These are phyloP conservation scores for Metalampra italica DNA, from an alignment of 2,888 invertebrate genomes.

Conservation along the genomic window DNA sequence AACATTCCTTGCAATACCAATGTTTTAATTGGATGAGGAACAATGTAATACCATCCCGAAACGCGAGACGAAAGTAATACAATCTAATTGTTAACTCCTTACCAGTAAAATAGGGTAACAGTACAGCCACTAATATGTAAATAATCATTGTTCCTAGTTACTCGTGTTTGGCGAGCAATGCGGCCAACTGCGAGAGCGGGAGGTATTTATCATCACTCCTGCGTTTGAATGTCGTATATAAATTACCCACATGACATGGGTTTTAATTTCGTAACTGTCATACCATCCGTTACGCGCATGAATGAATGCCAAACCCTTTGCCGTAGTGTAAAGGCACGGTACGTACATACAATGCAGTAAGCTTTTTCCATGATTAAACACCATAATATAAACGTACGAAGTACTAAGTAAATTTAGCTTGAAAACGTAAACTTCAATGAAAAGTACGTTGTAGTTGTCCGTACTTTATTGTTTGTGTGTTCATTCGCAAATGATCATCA, in stretches of 20 bases:
- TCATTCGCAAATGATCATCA: too few relatives aligned
- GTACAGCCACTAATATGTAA: not conserved
- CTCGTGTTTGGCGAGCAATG: conserved; percentile 1
- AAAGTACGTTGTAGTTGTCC: too few relatives aligned
- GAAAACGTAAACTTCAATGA: too few relatives aligned
- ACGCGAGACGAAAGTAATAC: not conserved
- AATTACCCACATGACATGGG: conserved; percentile 43
- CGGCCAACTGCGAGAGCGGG: conserved; percentile 12
- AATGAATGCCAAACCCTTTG: conserved; percentile 5
- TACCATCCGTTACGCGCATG: conserved; percentile 17
- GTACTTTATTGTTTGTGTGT: too few relatives aligned
- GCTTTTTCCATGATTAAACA: not conserved
- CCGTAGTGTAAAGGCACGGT: not conserved
- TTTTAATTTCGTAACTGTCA: conserved; percentile 29
- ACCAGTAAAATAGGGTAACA: not conserved
- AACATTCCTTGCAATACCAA: too few relatives aligned
- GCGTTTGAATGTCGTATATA: conserved; percentile 38
- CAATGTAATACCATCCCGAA: not conserved
- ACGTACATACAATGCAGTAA: not conserved
- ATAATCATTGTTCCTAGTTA: not conserved
- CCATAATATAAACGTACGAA: too few relatives aligned
- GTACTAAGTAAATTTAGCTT: too few relatives aligned
- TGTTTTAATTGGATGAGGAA: not conserved
- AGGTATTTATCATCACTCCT: conserved; percentile 21
- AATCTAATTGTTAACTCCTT: not conserved